These are phyloP conservation scores for Aspidiotus rigidus DNA, from an alignment of 2,888 invertebrate genomes.

Conservation along the genomic window DNA sequence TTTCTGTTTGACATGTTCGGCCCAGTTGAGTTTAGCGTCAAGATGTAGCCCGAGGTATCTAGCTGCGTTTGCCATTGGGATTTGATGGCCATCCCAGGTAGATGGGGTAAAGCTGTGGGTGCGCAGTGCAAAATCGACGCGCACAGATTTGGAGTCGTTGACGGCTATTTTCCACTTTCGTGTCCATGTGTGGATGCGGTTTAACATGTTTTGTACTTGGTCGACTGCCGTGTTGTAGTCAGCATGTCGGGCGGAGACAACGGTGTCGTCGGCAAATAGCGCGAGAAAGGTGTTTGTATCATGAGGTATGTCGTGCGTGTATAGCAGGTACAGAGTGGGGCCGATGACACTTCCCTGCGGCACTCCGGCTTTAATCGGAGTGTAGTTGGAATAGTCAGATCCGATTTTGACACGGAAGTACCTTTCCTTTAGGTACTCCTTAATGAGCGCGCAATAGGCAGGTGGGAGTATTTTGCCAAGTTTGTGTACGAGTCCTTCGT, in stretches of 20 bases:
- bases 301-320: slow-evolving; percentile 7
- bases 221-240: slow-evolving; percentile 1
- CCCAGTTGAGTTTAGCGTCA: slow-evolving; percentile 8
- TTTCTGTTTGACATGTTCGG: slow-evolving; percentile 4
- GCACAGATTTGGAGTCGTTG: slow-evolving; percentile 8
- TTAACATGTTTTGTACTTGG: slow-evolving; percentile 1
- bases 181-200: not conserved
- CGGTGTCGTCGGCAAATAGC: not conserved
- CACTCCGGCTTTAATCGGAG: not conserved
- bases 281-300: not conserved
- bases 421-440: not conserved
- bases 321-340: slow-evolving; percentile 1
- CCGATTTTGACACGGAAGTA: not conserved
- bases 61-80: not conserved
- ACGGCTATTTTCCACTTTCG: not conserved
- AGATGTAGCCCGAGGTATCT: slow-evolving; percentile 2
- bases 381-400: not conserved
- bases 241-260: not conserved
- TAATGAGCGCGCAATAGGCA: not conserved
- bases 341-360: slow-evolving; percentile 12
- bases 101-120: not conserved
- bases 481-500: slow-evolving; percentile 6
- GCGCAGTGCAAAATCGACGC: slow-evolving; percentile 7
- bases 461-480: not conserved
- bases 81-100: not conserved